These are phyloP conservation scores for Tetranychus piercei DNA, from an alignment of 2,888 invertebrate species.

Conservation along the genomic window DNA sequence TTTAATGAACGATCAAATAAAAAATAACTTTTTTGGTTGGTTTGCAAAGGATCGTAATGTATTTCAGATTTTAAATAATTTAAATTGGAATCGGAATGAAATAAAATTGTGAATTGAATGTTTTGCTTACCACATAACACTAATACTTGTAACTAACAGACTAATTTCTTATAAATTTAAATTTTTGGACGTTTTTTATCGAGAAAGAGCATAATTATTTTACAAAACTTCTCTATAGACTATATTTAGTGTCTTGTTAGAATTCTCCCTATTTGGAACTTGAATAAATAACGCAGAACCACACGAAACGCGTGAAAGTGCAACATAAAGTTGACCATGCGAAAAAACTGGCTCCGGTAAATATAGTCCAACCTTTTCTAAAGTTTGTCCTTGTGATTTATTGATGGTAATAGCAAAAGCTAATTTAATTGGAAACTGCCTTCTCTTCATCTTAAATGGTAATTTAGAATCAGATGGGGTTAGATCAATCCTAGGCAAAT, in stretches of 20 bases:
- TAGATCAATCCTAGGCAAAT: not conserved
- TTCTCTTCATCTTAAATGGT: not conserved
- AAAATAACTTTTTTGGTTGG: too few relatives aligned
- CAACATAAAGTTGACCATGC: conserved; percentile 30
- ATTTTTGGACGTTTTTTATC: too few relatives aligned
- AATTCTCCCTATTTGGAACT: not conserved
- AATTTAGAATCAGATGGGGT: not conserved
- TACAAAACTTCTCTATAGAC: conserved; percentile 7
- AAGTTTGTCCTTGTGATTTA: conserved; percentile 26
- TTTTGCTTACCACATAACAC: too few relatives aligned
- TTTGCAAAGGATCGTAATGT: too few relatives aligned
- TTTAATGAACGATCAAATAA: too few relatives aligned
- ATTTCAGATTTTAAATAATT: too few relatives aligned
- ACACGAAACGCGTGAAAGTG: conserved; percentile 21
- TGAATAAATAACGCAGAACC: not conserved
- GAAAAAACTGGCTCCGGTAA: conserved; percentile 26
- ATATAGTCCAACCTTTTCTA: conserved; percentile 21
- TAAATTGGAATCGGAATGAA: too few relatives aligned
- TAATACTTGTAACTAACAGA: too few relatives aligned
- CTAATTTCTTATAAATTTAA: too few relatives aligned
- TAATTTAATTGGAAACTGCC: conserved; percentile 20
- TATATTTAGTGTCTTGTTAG: not conserved
- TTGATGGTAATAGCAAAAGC: conserved; percentile 26
- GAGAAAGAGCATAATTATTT: too few relatives aligned
- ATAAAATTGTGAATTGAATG: too few relatives aligned